Conservation (phyloP, 2,888 invertebrate genomes). For the Diadromus collaris region DNA sequence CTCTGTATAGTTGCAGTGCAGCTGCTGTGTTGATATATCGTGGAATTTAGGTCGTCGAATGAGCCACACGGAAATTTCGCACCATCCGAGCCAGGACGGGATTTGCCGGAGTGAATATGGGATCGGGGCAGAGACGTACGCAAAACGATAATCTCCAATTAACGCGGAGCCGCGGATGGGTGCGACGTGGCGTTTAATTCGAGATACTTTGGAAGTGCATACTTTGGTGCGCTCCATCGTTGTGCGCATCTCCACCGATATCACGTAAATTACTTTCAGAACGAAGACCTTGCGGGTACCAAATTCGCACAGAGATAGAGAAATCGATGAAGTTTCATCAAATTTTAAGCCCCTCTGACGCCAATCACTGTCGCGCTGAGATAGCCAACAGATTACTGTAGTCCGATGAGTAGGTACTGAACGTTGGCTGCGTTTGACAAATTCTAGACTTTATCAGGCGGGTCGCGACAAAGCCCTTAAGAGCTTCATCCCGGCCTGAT, state of each 20-base stretch:
- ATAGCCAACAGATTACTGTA: slow-evolving; percentile 37
- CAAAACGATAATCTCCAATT: slow-evolving; percentile 60
- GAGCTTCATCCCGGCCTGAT: too few relatives aligned
- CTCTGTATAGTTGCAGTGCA: slow-evolving; percentile 20
- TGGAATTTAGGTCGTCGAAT: slow-evolving; percentile 56
- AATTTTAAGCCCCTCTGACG: neutral
- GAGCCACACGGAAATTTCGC: slow-evolving; percentile 56
- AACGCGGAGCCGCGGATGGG: slow-evolving; percentile 53
- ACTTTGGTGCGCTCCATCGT: slow-evolving; percentile 22
- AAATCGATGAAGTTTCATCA: slow-evolving; percentile 42
- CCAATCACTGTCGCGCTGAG: slow-evolving; percentile 33
- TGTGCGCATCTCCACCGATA: slow-evolving; percentile 20
- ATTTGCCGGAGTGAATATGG: neutral
- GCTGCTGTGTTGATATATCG: slow-evolving; percentile 23
- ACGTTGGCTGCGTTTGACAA: slow-evolving; percentile 37
- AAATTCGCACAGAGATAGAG: slow-evolving; percentile 39
- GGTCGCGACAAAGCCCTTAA: too few relatives aligned
- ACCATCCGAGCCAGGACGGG: slow-evolving; percentile 20
- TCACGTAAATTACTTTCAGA: slow-evolving; percentile 35
- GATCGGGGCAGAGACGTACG: slow-evolving; percentile 2
- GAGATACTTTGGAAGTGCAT: slow-evolving; percentile 55
- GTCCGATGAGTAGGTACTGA: slow-evolving; percentile 36
- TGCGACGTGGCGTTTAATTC: slow-evolving; percentile 55
- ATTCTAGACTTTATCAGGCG: neutral
- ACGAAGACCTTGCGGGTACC: slow-evolving; percentile 26